Evolutionary conservation across 2,888 invertebrate species (phyloP).

Genomic region (Apotomis turbidana): DNA sequence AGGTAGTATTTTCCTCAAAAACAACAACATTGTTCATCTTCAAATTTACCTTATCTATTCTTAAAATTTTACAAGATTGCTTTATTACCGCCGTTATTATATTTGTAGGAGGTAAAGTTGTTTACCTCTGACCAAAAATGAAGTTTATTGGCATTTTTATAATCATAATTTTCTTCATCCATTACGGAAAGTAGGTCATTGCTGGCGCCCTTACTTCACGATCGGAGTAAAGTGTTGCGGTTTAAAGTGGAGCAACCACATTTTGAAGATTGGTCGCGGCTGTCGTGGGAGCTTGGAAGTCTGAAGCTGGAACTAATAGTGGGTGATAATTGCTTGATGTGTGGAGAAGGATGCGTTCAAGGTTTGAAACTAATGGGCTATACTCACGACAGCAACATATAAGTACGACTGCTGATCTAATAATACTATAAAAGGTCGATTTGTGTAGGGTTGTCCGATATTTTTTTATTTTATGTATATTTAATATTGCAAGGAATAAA

Average conservation of each 20-base stretch:
- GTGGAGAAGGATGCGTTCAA: slow-evolving; percentile 28
- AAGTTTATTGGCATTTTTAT: background rate
- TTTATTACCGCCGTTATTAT: too few species aligned
- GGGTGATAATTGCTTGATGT: slow-evolving; percentile 24
- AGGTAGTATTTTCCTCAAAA: too few species aligned
- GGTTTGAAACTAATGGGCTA: slow-evolving; percentile 11
- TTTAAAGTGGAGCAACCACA: slow-evolving; percentile 26
- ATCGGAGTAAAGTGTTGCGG: slow-evolving; percentile 12
- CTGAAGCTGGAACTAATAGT: slow-evolving; percentile 31
- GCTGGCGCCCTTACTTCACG: background rate
- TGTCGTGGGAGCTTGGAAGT: slow-evolving; percentile 17
- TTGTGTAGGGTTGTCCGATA: too few species aligned
- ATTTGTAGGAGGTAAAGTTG: background rate
- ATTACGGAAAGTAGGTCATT: background rate
- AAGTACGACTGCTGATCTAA: background rate
- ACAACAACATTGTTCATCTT: too few species aligned
- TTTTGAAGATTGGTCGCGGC: slow-evolving; percentile 18
- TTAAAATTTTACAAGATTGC: background rate
- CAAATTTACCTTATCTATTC: too few species aligned
- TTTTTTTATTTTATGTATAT: too few species aligned
- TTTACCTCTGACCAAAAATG: background rate
- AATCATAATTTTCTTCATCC: background rate
- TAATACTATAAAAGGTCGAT: too few species aligned
- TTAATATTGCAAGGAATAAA: too few species aligned
- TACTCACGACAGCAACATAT: background rate